Percentiles rank a stretch among this genome's conserved stretches.
phyloP scores from a whole-genome alignment of 2,888 invertebrate species.

The Zelleria hepariella region DNA sequence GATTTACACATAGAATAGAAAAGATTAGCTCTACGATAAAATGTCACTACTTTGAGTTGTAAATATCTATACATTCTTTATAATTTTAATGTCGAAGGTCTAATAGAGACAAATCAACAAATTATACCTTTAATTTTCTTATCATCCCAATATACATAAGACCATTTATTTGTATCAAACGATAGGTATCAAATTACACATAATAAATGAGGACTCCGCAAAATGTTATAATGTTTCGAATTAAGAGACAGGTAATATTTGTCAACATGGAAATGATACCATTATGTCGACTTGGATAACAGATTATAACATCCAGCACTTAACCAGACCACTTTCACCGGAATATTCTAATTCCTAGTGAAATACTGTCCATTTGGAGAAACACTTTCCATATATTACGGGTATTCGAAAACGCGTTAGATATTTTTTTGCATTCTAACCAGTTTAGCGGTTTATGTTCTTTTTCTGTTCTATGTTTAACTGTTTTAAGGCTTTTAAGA shows the following conservation, averaged over 20 bases:
- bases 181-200: too few relatives aligned
- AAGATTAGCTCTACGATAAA: too few relatives aligned
- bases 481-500: too few relatives aligned
- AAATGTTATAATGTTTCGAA: not conserved
- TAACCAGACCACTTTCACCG: not conserved
- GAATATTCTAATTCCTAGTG: not conserved
- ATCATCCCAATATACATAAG: not conserved
- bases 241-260: not conserved
- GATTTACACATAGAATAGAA: too few relatives aligned
- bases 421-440: not conserved
- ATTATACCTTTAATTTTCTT: not conserved
- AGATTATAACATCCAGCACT: not conserved
- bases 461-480: not conserved
- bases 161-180: too few relatives aligned
- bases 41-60: too few relatives aligned
- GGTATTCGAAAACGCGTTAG: not conserved
- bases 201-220: not conserved
- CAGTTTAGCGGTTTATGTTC: not conserved
- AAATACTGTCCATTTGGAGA: not conserved
- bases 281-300: constrained; percentile 6
- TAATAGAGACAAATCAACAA: not conserved
- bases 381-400: constrained; percentile 4
- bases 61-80: not conserved
- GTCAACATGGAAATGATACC: constrained; percentile 8
- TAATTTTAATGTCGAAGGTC: not conserved